These are phyloP conservation scores for Metopia argyrocephala DNA, from an alignment of 2,888 invertebrate species.

Conservation along the genomic window DNA sequence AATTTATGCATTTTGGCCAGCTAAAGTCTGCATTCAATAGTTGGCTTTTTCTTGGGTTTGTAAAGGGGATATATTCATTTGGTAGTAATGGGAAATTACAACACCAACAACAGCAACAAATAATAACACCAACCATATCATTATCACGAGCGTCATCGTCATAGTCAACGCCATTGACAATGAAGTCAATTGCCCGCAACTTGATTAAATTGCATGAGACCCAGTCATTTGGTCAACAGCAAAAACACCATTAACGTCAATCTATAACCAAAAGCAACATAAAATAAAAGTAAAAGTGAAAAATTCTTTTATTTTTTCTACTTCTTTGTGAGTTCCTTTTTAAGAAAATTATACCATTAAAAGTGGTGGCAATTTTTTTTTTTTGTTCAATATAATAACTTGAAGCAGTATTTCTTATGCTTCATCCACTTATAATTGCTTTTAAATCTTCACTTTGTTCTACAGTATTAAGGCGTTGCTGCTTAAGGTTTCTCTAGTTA, in stretches of 20 bases:
- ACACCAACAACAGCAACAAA: conserved; percentile 2
- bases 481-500: neutral
- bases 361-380: conserved; percentile 13
- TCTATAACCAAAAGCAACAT: conserved; percentile 7
- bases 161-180: neutral
- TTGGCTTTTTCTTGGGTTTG: neutral
- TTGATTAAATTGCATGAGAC: conserved; percentile 43
- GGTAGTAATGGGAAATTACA: neutral
- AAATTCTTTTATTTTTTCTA: neutral
- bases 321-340: neutral
- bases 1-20: conserved; percentile 44
- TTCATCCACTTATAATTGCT: conserved; percentile 47
- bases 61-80: neutral
- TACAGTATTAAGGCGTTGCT: neutral
- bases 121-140: conserved; percentile 16
- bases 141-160: conserved; percentile 18
- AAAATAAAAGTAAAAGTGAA: conserved; percentile 48
- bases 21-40: neutral
- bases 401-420: conserved; percentile 24
- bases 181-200: conserved; percentile 23
- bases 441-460: neutral
- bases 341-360: conserved; percentile 34
- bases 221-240: conserved; percentile 44
- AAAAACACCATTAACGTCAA: conserved; percentile 41
- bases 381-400: conserved; percentile 7